Evolutionary conservation across 2,888 invertebrate species (phyloP), one percentile per base, ranked within the genome.

Genomic region (Mythimna albipuncta): DNA sequence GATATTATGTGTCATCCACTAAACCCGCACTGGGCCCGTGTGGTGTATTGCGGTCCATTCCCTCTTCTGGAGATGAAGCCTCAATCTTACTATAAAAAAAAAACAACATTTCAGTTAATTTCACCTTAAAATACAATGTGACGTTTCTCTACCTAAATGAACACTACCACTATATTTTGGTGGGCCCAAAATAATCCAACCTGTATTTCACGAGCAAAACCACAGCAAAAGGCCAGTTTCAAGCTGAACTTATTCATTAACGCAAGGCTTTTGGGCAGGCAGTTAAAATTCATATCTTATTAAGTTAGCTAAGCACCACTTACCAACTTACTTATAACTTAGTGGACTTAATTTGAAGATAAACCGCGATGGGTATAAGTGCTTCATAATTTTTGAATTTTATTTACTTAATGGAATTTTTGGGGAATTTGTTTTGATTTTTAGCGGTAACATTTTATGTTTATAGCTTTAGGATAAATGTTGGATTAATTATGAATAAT

Each of bases 231-330:
- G 74, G 72, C 64, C 65, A 63, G 69, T 63, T 41, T 68, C 52
- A 71, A 68, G 52, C 69, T 66, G 64, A 87, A 88, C 86, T 89
- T 89, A 89, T 89, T 88, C 89, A 89, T 90, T 84, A 86, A 58
- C 78, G 72, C 55, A 78, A 82, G 75, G 84, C 81, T 85, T 84
- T 85, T 84, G 76, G 86, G 81, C 64, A 70, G 80, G 77, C 87
- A 84, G 88, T 89, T 89, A 88, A 90, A 89, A 89, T 89, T 90
- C 88, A 89, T 88, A 87, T 89, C 90, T 89, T 90, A 90, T 89
- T 88, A 90, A 89, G 85, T 88, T 85, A 85, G 83, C 87, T 82
- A 75, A 85, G 87, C 66, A 86, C 83, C 87, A 87, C 88, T 87
- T 85, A 85, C 80, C 79, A 89, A 90, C 84, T 87, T 88, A 86